Evolutionary conservation across 1,140 invertebrate genomes (phyloP), one percentile per base, ranked within the genome.

Genomic region (Araneus ventricosus): DNA sequence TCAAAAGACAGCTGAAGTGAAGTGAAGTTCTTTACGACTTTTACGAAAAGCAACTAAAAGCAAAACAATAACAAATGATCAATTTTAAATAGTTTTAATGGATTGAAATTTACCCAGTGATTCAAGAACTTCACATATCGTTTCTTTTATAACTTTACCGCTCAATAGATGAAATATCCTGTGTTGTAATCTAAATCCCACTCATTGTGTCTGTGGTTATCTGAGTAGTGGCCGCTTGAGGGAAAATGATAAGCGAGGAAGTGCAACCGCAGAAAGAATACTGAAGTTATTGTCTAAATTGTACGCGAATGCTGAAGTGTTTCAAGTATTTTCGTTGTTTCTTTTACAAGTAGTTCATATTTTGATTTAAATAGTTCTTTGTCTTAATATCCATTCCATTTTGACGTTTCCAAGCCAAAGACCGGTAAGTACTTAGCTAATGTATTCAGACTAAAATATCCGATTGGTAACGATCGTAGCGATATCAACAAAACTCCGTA

Each of bases 171-270:
- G 34, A 34, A 37, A 34, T 75, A 75, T 75, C 34, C 34, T 75
- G 17, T 20, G 34, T 75, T 20, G 30, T 75, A 22, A 75, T 30
- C 17, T 34, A 34, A 75, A 4, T 75, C 34, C 14, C 14, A 75
- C 67, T 37, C 67, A 34, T 75, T 30, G 30, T 20, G 67, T 75
- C 8, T 82, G 80, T 27, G 80, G 80, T 82, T 82, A 82, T 82
- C 80, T 45, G 41, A 82, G 80, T 45, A 41, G 80, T 7, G 24
- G 22, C 80, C 41, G 39, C 80, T 82, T 82, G n/a, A 41, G 80
- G 39, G 41, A 82, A 30, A 82, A 82, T 82, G 80, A 82, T 82
- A 82, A 82, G 80, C 41, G 20, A 82, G 39, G 39, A 82, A 82
- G 41, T 52, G 41, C 41, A 45, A 82, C 39, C 80, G 14, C 80